Percentiles rank a stretch among this genome's conserved stretches.
Evolutionary conservation across 2,888 invertebrate species (phyloP).

Genomic region (Eudasyphora cyanicolor): DNA sequence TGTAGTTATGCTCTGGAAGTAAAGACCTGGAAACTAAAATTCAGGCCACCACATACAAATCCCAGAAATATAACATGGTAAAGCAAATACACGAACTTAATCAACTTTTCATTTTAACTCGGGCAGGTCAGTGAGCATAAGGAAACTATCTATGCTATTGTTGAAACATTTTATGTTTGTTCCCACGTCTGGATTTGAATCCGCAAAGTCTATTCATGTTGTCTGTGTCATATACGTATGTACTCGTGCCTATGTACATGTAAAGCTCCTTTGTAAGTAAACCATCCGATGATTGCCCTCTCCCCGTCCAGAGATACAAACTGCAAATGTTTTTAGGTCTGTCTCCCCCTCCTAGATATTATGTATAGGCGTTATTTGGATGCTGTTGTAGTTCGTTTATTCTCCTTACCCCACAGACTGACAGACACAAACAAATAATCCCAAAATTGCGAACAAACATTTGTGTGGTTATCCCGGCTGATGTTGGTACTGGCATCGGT

Average conservation of each 20-base stretch:
- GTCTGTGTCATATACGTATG: not conserved
- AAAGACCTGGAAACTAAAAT: too few species aligned
- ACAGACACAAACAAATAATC: conserved; percentile 14
- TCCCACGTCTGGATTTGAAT: not conserved
- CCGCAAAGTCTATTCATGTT: not conserved
- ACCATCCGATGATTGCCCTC: not conserved
- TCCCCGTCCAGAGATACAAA: not conserved
- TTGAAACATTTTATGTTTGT: too few species aligned
- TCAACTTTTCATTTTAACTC: too few species aligned
- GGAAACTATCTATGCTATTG: too few species aligned
- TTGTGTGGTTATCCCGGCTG: conserved; percentile 22
- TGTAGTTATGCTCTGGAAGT: too few species aligned
- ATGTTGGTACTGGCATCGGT: conserved; percentile 28
- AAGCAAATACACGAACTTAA: too few species aligned
- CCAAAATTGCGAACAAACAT: not conserved
- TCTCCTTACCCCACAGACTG: not conserved
- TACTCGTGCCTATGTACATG: not conserved
- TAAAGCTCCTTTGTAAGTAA: not conserved
- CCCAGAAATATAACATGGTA: too few species aligned
- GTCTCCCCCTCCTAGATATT: not conserved
- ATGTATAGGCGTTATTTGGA: not conserved
- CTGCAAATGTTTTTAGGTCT: not conserved
- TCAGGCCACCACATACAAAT: too few species aligned
- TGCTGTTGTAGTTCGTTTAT: not conserved
- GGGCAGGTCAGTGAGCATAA: too few species aligned